A percentile compares a stretch with the other conserved stretches of the same genome.
phyloP scores from a whole-genome alignment of 2,113 vertebrate genomes.

The Scomber colias region DNA sequence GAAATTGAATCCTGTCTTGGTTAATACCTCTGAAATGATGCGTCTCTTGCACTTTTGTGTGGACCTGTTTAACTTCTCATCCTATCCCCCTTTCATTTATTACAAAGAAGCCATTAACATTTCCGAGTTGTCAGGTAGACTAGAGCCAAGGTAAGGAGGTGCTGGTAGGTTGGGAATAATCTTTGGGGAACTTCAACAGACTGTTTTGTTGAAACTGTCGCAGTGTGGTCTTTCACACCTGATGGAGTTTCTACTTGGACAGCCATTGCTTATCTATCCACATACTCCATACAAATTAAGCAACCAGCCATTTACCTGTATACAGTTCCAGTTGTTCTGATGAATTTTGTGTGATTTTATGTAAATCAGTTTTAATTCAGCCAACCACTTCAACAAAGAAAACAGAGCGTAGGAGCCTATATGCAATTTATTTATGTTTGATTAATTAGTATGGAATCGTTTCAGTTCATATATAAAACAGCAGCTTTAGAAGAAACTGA shows the following conservation, averaged over 20 bases:
- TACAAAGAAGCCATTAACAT: conserved; percentile 35
- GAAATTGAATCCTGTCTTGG: conserved; percentile 77
- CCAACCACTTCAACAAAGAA: too few relatives aligned
- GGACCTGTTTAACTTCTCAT: conserved; percentile 59
- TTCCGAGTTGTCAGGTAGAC: conserved; percentile 26
- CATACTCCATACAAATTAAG: conserved; percentile 1
- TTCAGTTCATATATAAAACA: too few relatives aligned
- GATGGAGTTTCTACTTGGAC: neutral
- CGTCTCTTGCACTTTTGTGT: conserved; percentile 64
- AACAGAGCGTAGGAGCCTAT: too few relatives aligned
- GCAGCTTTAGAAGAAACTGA: too few relatives aligned
- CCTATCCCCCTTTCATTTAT: conserved; percentile 55
- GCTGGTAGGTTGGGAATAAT: neutral
- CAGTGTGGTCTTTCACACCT: neutral
- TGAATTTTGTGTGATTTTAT: neutral
- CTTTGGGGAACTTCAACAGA: neutral
- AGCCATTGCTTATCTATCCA: too few relatives aligned
- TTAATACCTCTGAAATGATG: conserved; percentile 74
- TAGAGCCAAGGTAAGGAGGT: neutral
- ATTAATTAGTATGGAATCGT: too few relatives aligned
- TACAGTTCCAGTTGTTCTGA: neutral
- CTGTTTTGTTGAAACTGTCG: neutral
- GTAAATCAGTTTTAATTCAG: neutral
- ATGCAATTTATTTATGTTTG: too few relatives aligned
- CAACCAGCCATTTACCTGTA: neutral